Base-by-base conservation (phyloP, 2,113 vertebrate genomes). In the Australoheros scitulus region DNA sequence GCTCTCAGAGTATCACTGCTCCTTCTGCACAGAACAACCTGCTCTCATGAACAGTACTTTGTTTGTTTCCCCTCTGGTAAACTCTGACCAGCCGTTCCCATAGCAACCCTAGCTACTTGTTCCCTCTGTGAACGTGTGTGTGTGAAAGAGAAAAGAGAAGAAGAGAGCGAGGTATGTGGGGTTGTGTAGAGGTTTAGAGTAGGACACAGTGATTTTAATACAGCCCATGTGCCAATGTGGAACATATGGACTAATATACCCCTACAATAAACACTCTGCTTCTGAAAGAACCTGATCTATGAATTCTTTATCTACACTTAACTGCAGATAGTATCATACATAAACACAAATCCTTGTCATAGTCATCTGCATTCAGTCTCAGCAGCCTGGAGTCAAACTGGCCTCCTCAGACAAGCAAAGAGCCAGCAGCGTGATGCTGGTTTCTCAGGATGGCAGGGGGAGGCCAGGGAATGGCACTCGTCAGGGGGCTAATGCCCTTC, bases 1-100 rank as follows among this genome's bases (percentile, higher is more conserved):
- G 32, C 70, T 75, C 64, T 52, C 32, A 84, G 58, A 65, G 76
- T 81, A 89, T 77, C 82, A 76, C 76, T 86, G 81, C 88, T 87
- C 65, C 77, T 87, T 70, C 80, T 91, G 87, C 84, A 87, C 83
- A 50, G 83, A 80, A 89, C 88, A 90, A 88, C 89, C 92, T 90
- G 89, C 87, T 93, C 93, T 95, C 88, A 93, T 93, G 87, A 94
- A 93, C 90, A 94, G 87, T 93, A 95, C 93, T 95, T 95, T 94
- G 95, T 96, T 95, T 95, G 94, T 95, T 95, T 95, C 94, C 94
- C 94, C 93, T 93, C 95, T 94, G 93, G 93, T 95, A 95, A 96
- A 95, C 92, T 93, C 94, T 91, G 93, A 93, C 92, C 92, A 95
- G 87, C 91, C 88, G 96, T 96, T 96, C 85, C 96, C 94, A 96